Evolutionary conservation across 2,797 vertebrate genomes (phyloP).

Genomic region (Ispidina picta): DNA sequence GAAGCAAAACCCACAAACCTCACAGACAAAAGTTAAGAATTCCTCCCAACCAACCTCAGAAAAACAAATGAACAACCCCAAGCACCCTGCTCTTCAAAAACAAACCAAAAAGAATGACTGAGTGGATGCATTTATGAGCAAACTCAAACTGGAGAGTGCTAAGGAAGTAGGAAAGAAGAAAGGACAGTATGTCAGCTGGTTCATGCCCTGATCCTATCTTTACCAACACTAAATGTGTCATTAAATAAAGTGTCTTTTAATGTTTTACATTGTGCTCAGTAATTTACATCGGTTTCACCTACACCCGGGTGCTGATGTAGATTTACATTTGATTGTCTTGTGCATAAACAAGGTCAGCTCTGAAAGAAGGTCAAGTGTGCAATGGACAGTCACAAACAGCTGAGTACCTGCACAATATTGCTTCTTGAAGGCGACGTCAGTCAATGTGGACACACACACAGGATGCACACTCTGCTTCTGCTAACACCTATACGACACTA

Average conservation of each 20-base stretch:
- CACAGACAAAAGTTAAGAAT: not conserved
- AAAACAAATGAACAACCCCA: slow-evolving; percentile 44
- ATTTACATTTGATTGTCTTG: slow-evolving; percentile 83
- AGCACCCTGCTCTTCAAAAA: slow-evolving; percentile 41
- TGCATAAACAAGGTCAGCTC: slow-evolving; percentile 80
- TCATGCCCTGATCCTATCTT: slow-evolving; percentile 69
- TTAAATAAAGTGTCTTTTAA: slow-evolving; percentile 74
- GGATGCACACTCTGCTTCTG: slow-evolving; percentile 74
- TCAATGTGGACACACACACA: slow-evolving; percentile 78
- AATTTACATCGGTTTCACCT: slow-evolving; percentile 72
- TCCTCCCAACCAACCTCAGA: slow-evolving; percentile 9
- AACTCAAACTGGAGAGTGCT: slow-evolving; percentile 55
- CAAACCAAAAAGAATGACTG: slow-evolving; percentile 28
- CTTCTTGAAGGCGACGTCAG: slow-evolving; percentile 77
- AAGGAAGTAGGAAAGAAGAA: slow-evolving; percentile 52
- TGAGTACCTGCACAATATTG: slow-evolving; percentile 79
- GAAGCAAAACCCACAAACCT: slow-evolving; percentile 43
- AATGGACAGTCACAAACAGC: slow-evolving; percentile 79
- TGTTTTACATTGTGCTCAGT: slow-evolving; percentile 77
- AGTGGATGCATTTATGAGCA: slow-evolving; percentile 67
- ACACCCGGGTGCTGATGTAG: slow-evolving; percentile 71
- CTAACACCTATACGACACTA: slow-evolving; percentile 78
- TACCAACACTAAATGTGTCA: slow-evolving; percentile 61
- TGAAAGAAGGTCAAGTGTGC: slow-evolving; percentile 77
- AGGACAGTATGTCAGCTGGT: slow-evolving; percentile 32